Percentiles rank a stretch among this genome's conserved stretches.
Conservation (phyloP, 2,888 invertebrate genomes). For the Lacanobia oleracea region DNA sequence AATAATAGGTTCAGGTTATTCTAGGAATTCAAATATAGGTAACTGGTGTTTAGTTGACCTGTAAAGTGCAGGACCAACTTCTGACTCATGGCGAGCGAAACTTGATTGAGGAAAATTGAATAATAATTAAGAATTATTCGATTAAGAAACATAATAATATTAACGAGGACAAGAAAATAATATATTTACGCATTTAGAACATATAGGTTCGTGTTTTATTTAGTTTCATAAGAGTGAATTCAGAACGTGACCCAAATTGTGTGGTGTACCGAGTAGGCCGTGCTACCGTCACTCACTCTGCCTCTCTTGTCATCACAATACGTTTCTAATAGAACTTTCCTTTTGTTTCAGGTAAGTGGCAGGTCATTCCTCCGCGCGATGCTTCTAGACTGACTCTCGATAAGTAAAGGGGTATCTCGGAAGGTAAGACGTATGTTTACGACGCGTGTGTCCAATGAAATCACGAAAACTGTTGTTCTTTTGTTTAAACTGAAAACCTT, state of each 20-base stretch:
- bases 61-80: slow-evolving; percentile 9
- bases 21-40: slow-evolving; percentile 69
- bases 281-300: slow-evolving; percentile 25
- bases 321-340: slow-evolving; percentile 38
- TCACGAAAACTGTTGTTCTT: slow-evolving; percentile 17
- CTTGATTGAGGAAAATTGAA: slow-evolving; percentile 39
- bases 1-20: slow-evolving; percentile 80
- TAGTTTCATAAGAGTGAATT: slow-evolving; percentile 39
- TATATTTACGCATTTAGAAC: slow-evolving; percentile 32
- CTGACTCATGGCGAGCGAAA: slow-evolving; percentile 29
- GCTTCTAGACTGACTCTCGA: slow-evolving; percentile 11
- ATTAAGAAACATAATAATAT: slow-evolving; percentile 15
- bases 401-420: slow-evolving; percentile 19
- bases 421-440: slow-evolving; percentile 28
- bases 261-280: slow-evolving; percentile 12
- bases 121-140: slow-evolving; percentile 14
- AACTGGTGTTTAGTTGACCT: slow-evolving; percentile 37
- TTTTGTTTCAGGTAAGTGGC: slow-evolving; percentile 81
- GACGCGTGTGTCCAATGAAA: slow-evolving; percentile 9
- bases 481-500: slow-evolving; percentile 18
- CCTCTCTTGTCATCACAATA: slow-evolving; percentile 31
- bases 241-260: slow-evolving; percentile 57
- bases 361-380: slow-evolving; percentile 39
- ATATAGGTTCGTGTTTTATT: slow-evolving; percentile 44
- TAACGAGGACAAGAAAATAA: slow-evolving; percentile 29